Evolutionary conservation across 1,140 invertebrate species (phyloP).

Genomic region (Rhagoletis zephyria): DNA sequence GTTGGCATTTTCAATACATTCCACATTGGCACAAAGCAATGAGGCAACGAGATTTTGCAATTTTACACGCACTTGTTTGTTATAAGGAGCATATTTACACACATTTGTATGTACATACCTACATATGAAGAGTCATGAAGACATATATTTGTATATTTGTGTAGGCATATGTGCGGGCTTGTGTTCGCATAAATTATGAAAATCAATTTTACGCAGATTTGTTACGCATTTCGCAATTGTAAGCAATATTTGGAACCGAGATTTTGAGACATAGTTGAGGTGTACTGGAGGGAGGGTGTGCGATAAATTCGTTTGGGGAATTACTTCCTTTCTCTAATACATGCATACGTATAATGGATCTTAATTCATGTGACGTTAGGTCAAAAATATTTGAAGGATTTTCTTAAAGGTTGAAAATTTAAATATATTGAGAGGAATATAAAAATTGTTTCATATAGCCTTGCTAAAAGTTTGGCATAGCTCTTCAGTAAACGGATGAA

Average conservation of each 20-base stretch:
- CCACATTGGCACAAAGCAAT: neutral
- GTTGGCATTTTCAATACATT: neutral
- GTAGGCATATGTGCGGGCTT: neutral
- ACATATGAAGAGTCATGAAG: too few relatives aligned
- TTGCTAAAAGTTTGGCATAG: too few relatives aligned
- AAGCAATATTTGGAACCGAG: neutral
- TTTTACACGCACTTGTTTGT: neutral
- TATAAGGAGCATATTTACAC: neutral
- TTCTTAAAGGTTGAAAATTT: too few relatives aligned
- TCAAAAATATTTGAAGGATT: too few relatives aligned
- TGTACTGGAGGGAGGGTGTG: too few relatives aligned
- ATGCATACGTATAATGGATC: too few relatives aligned
- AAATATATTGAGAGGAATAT: too few relatives aligned
- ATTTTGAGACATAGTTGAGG: neutral
- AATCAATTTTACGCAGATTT: conserved; percentile 14
- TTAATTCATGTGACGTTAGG: too few relatives aligned
- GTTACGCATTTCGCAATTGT: neutral
- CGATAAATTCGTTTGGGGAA: too few relatives aligned
- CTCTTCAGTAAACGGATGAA: too few relatives aligned
- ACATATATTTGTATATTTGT: neutral
- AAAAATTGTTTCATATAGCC: too few relatives aligned
- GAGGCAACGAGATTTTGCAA: neutral
- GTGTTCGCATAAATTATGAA: conserved; percentile 20
- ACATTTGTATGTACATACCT: neutral
- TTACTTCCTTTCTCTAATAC: too few relatives aligned